Conservation (phyloP, 2,113 vertebrate genomes). For the Indicator indicator region DNA sequence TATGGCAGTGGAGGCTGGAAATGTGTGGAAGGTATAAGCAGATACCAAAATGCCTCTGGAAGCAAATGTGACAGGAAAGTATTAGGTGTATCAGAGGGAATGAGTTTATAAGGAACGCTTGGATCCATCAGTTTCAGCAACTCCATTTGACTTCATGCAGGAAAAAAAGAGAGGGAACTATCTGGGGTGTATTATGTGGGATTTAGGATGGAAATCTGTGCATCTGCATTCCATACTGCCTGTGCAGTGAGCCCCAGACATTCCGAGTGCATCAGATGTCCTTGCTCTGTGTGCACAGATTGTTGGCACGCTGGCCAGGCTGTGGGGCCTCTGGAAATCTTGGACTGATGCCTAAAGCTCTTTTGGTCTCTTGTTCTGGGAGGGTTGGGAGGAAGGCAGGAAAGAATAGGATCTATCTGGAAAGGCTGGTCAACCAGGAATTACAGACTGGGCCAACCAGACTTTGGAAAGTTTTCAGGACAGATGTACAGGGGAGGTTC, state of each 20-base stretch:
- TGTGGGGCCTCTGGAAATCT: constrained; percentile 29
- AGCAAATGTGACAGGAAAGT: constrained; percentile 4
- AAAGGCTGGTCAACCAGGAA: background rate
- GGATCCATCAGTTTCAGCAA: background rate
- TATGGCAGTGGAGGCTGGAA: background rate
- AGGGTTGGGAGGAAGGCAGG: background rate
- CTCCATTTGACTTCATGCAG: background rate
- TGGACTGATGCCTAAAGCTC: background rate
- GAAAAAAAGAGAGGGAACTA: background rate
- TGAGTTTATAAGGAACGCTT: background rate
- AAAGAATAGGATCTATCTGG: background rate
- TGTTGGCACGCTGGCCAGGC: background rate
- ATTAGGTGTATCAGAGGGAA: background rate
- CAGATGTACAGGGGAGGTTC: background rate
- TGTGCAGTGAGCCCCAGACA: background rate
- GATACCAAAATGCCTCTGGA: constrained; percentile 9
- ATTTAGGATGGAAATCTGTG: constrained; percentile 32
- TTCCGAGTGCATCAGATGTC: background rate
- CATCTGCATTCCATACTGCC: constrained; percentile 36
- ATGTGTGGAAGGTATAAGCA: background rate
- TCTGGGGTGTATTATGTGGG: background rate
- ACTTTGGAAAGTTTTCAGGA: background rate
- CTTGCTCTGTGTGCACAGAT: background rate
- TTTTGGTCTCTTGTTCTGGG: background rate
- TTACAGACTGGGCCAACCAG: background rate